These are phyloP conservation scores for Lithobates pipiens DNA, from an alignment of 2,797 vertebrate genomes.

Conservation along the genomic window DNA sequence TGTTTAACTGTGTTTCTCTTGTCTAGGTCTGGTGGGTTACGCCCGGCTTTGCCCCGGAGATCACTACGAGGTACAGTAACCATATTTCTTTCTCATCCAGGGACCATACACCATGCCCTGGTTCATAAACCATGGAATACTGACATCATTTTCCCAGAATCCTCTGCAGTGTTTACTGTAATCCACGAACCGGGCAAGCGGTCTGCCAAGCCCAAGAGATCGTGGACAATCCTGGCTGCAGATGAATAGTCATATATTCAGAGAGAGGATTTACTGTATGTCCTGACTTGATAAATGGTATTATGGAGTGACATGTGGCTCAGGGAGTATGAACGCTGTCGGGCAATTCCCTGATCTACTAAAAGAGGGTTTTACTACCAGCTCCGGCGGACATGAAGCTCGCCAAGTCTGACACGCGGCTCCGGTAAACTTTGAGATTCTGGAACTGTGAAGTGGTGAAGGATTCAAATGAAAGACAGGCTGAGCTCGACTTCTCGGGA, in stretches of 20 bases:
- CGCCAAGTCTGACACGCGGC: neutral
- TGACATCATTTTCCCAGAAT: neutral
- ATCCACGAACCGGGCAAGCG: neutral
- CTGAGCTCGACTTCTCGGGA: neutral
- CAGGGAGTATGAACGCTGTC: neutral
- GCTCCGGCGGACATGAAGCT: neutral
- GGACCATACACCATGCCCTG: neutral
- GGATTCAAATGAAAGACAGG: no score
- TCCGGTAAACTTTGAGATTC: neutral
- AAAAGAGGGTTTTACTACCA: neutral
- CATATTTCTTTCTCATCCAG: neutral
- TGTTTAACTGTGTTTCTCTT: constrained; percentile 58
- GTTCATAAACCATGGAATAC: constrained; percentile 7
- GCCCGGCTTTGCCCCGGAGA: constrained; percentile 96
- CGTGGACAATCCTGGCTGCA: neutral
- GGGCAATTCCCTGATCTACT: neutral
- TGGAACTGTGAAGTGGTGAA: neutral
- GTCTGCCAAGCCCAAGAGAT: neutral
- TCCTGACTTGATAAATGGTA: neutral
- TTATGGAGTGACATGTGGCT: neutral
- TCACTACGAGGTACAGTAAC: constrained; percentile 89
- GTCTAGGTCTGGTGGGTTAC: constrained; percentile 92
- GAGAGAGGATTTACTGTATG: neutral
- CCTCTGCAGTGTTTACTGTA: neutral
- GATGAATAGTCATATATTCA: neutral